phyloP scores from a whole-genome alignment of 2,797 vertebrate genomes.

The Streptopelia turtur region DNA sequence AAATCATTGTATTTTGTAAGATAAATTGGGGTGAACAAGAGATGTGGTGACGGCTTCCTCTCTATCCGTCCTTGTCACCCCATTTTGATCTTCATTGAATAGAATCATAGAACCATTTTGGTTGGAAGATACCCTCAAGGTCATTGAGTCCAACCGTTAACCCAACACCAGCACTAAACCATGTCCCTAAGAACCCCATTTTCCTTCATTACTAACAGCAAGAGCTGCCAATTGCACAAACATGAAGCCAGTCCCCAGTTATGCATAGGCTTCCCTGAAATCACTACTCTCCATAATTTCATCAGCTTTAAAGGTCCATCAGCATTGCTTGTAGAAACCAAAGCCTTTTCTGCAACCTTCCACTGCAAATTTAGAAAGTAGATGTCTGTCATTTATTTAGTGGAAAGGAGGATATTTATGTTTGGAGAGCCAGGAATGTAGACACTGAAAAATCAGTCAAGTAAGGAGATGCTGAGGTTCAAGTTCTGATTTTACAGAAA shows the following conservation, averaged over 20 bases:
- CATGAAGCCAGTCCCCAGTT: not conserved
- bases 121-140: no score
- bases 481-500: not conserved
- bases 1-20: not conserved
- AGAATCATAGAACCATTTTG: no score
- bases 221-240: not conserved
- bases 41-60: not conserved
- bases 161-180: no score
- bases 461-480: not conserved
- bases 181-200: no score
- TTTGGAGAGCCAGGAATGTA: not conserved
- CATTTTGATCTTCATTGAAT: not conserved
- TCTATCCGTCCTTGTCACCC: rapidly evolving
- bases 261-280: not conserved
- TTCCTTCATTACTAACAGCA: not conserved
- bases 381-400: not conserved
- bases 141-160: no score
- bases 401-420: not conserved
- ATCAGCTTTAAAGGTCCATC: not conserved
- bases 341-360: not conserved
- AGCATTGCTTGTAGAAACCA: not conserved
- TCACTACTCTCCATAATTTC: not conserved
- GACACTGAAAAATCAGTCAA: not conserved
- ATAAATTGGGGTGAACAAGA: not conserved
- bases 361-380: not conserved